Base-by-base conservation (phyloP, 2,113 vertebrate genomes). In the Pterocles gutturalis region DNA sequence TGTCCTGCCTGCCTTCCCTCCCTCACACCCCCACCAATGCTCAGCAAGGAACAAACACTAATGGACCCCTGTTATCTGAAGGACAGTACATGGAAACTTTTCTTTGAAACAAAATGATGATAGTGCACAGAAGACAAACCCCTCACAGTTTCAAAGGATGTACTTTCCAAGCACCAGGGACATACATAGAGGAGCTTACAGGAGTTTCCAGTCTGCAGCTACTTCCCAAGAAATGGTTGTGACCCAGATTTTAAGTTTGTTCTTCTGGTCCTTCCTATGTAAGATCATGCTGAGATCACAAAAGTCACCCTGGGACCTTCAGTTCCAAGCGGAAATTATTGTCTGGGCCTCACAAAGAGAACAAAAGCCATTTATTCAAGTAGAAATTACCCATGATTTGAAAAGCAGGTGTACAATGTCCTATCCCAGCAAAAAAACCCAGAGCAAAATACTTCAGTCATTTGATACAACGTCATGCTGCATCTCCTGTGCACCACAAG, bases 141-240 rank as follows among this genome's bases (percentile, higher is more conserved):
- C 10, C 4, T 45, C 19, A 8, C 13, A 21, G 3, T 46, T 65
- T 70, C 31, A 11, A 70, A 36, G 36, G 28, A 22, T 1, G 8
- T 21, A 21, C 31, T 85, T 86, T 83, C 54, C 82, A 90, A 78
- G 61, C 54, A 78, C 16, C 58, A 34, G 1, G 2, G 25, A 66
- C 33, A 18, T 16, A 20, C 0, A 8, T 0, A 41, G 19, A 0
- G 0, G 7, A 66, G 57, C 34, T 90, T 66, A 29, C 8, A 53
- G 13, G 54, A 91, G 54, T 54, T 72, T 36, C n/a, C 64, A 62
- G 71, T 6, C 36, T 61, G 33, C 46, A 85, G 75, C 66, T 93
- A 83, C 71, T 49, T 65, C 54, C 51, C 38, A 53, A 92, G 20
- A 80, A 41, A 20, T 18, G 5, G 29, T 7, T 36, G 54, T 24